These are phyloP conservation scores for Pampusana beccarii DNA, from an alignment of 2,113 vertebrate species.

Conservation along the genomic window DNA sequence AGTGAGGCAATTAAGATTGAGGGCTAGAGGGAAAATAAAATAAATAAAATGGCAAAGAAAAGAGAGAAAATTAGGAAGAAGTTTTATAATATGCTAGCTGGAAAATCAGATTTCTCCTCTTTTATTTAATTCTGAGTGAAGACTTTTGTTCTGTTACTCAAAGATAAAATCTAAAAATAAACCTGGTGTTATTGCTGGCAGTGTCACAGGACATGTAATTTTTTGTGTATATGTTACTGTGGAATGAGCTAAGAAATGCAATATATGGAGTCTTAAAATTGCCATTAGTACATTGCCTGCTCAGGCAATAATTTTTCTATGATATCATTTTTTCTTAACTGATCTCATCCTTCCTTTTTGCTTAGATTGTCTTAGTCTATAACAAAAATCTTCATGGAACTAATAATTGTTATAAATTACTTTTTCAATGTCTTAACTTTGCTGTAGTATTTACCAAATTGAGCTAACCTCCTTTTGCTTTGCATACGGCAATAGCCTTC, in stretches of 20 bases:
- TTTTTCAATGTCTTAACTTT: neutral
- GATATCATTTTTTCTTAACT: neutral
- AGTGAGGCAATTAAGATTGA: neutral
- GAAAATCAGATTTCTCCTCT: neutral
- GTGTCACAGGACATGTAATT: neutral
- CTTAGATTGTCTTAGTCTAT: neutral
- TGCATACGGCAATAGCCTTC: neutral
- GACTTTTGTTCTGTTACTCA: neutral
- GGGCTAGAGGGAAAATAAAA: neutral
- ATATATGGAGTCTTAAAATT: neutral
- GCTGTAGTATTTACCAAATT: neutral
- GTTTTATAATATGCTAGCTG: neutral
- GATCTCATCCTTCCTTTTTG: neutral
- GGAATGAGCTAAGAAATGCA: neutral
- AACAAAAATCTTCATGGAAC: neutral
- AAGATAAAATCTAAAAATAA: constrained; percentile 23
- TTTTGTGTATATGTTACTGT: neutral
- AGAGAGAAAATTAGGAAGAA: neutral
- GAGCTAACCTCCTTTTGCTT: neutral
- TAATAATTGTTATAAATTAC: neutral
- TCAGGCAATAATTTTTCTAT: neutral
- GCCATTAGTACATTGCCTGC: neutral
- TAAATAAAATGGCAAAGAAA: neutral
- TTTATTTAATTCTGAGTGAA: neutral
- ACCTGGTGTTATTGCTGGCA: neutral